Conservation (phyloP, 2,797 vertebrate species). For the Bradypodion ventrale region DNA sequence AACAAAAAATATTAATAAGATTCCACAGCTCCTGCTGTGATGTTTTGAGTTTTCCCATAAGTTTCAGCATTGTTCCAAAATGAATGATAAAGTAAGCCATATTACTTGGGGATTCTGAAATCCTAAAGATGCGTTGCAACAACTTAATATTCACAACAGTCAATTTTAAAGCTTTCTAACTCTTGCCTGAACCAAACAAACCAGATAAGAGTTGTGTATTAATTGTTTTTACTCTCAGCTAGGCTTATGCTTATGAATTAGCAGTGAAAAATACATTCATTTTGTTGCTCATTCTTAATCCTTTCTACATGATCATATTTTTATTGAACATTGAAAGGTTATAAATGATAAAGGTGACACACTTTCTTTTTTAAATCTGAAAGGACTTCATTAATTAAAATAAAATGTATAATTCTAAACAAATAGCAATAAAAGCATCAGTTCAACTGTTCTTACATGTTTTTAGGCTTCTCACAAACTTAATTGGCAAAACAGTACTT, state of each 20-base stretch:
- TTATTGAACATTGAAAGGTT: background rate
- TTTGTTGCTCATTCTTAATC: constrained; percentile 27
- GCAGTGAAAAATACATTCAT: constrained; percentile 1
- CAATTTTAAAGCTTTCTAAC: constrained; percentile 10
- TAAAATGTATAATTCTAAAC: background rate
- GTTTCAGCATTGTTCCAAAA: background rate
- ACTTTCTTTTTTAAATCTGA: background rate
- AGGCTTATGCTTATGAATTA: background rate
- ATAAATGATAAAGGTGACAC: constrained; percentile 8
- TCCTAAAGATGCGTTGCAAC: background rate
- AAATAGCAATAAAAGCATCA: constrained; percentile 4
- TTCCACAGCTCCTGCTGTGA: background rate
- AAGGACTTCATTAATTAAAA: background rate
- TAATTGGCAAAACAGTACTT: background rate
- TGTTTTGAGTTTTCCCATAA: background rate
- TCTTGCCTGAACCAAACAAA: background rate
- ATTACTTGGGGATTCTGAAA: background rate
- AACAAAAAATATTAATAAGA: background rate
- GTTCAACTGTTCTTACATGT: background rate
- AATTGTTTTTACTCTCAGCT: constrained; percentile 14
- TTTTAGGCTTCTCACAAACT: background rate
- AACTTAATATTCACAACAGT: background rate
- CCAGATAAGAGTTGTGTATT: background rate
- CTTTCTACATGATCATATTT: constrained; percentile 21
- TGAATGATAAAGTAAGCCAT: background rate